Base-by-base conservation (phyloP, 2,888 invertebrate species). In the Callinectes sapidus region DNA sequence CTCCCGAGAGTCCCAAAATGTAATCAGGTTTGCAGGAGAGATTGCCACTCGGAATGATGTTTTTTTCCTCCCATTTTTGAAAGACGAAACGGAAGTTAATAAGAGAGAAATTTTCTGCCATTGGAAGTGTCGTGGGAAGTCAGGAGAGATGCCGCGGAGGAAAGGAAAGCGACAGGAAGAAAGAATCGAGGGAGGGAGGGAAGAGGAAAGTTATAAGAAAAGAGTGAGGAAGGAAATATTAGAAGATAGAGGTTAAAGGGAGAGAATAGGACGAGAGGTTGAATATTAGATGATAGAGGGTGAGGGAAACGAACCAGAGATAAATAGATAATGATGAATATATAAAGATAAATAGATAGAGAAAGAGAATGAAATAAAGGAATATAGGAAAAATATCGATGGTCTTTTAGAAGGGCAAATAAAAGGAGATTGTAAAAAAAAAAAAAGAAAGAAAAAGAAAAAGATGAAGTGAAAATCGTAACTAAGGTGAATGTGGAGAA, bases 21-120 rank as follows among this genome's bases (percentile, higher is more conserved):
- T 81, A 81, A 81, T 81, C 81, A 81, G 81, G 35, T 35, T 81
- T 81, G 18, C 81, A 32, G 14, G 81, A 35, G 35, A 81, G 81
- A 81, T 32, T 81, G 81, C 35, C 81, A 81, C 81, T 81, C 35
- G 81, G 35, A 81, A 81, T 81, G 81, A 81, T 81, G 81, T 81
- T 81, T 81, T 81, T 71, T 28, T 8, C 18, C 2, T 10, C 28
- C 35, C 14, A 35, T 81, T 35, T 32, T 32, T 32, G 10, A 13
- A 32, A 35, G 81, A 10, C 81, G 81, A 81, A 81, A 81, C 5
- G 32, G 81, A 81, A 81, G 81, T 81, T 81, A 81, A 81, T 81
- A 35, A 71, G 71, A 81, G 71, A 71, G 81, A 81, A 32, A 32
- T 35, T 81, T 81, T 81, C 81, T 81, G 81, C 35, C 35, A 81